Conservation (phyloP, 1,140 invertebrate genomes). For the Vanessa atalanta region DNA sequence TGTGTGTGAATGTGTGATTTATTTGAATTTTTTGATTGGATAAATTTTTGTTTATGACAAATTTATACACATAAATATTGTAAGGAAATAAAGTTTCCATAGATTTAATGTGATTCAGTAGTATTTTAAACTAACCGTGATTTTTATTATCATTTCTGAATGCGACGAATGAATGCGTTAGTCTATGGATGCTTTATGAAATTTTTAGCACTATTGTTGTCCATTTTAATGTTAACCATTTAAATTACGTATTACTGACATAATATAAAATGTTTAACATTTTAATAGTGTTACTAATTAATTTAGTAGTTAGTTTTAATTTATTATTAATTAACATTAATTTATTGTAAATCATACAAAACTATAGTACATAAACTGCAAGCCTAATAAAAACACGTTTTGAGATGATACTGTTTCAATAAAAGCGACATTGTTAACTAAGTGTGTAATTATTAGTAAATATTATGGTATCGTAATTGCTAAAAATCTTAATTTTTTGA, state of each 20-base stretch:
- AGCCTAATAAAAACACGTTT: background rate
- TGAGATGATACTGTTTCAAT: too few relatives aligned
- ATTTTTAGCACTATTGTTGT: background rate
- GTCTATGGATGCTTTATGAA: slow-evolving; percentile 1
- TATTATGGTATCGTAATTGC: too few relatives aligned
- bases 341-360: slow-evolving; percentile 4
- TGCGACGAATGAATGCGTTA: background rate
- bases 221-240: background rate
- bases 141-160: background rate
- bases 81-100: background rate
- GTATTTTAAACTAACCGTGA: background rate
- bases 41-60: background rate
- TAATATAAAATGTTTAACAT: background rate
- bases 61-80: background rate
- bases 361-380: background rate
- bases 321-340: slow-evolving; percentile 4
- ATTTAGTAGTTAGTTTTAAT: slow-evolving; percentile 1
- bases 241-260: background rate
- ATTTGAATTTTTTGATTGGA: background rate
- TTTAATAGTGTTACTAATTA: background rate
- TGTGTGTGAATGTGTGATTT: background rate
- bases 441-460: too few relatives aligned
- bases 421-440: too few relatives aligned
- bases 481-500: too few relatives aligned
- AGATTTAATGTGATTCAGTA: background rate